Base-by-base conservation (phyloP, 2,888 invertebrate species). In the Polymixis flavicincta region DNA sequence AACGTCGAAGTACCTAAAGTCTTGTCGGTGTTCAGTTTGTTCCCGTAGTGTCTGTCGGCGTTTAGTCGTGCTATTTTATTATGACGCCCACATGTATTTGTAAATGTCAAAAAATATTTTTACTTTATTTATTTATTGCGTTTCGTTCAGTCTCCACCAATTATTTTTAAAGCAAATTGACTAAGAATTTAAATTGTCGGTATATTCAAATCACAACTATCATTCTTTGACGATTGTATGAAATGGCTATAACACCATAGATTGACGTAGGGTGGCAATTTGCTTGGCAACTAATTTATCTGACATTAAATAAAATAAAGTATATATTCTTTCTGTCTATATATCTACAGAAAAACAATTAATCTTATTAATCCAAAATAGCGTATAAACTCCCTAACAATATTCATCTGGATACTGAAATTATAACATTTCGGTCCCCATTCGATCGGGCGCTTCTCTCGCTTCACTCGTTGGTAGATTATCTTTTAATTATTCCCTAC, bases 401-500 rank as follows among this genome's bases (percentile, higher is more conserved):
- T 57, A 61, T 37, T 85, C 76, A 87, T 85, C 78, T 71, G 82
- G 67, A 71, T 81, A 76, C 83, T 82, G 83, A 88, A 85, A 89
- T 87, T 85, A 87, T 88, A 85, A 77, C 75, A 86, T 89, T 87
- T 85, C 77, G 59, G 84, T 84, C 68, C 74, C 72, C 82, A 83
- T 84, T 84, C 85, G 87, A 88, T 86, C 85, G 84, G 59, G 42
- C 83, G 85, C 73, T 85, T 81, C 81, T 85, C 87, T 80, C 88
- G 88, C 89, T 79, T 84, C 87, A 84, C 76, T 85, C 82, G 84
- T 66, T 79, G 50, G 52, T 74, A 85, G 88, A 89, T 89, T 89
- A 89, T 88, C 88, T 86, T 89, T 89, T 88, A 89, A 89, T 89
- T 89, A 89, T 85, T 82, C 85, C 79, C 82, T 69, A 69, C 82